A percentile compares a stretch with the other conserved stretches of the same genome.
phyloP scores from a whole-genome alignment of 2,888 invertebrate species.

The Ormyrus nitidulus region DNA sequence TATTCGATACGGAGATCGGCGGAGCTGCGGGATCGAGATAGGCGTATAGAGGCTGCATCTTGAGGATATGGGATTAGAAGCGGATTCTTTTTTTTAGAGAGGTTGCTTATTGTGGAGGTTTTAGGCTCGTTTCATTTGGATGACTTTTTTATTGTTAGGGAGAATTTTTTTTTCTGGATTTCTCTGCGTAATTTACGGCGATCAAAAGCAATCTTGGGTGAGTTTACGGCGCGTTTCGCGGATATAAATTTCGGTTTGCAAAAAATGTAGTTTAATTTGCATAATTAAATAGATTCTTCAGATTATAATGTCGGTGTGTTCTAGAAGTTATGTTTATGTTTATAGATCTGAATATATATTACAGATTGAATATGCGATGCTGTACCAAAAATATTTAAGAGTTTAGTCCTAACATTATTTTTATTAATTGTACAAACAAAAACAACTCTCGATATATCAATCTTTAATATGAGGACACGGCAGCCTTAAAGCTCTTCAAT shows the following conservation, averaged over 20 bases:
- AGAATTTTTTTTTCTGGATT: background rate
- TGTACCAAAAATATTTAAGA: too few species aligned
- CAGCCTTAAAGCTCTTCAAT: background rate
- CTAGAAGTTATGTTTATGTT: too few species aligned
- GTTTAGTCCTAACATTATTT: too few species aligned
- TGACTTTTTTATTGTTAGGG: background rate
- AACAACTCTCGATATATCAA: too few species aligned
- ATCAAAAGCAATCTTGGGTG: background rate
- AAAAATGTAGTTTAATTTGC: slow-evolving; percentile 3
- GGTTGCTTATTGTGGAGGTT: background rate
- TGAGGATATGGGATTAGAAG: background rate
- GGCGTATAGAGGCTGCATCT: background rate
- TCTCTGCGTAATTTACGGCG: background rate
- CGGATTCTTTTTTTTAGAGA: background rate
- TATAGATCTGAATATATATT: too few species aligned
- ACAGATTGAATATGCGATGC: too few species aligned
- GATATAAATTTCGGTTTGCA: background rate
- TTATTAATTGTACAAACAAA: too few species aligned
- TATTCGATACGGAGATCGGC: background rate
- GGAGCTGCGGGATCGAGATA: background rate
- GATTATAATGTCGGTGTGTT: background rate
- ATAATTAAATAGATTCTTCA: background rate
- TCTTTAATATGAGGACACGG: too few species aligned
- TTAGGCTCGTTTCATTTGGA: background rate
- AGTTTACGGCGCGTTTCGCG: background rate